phyloP scores from a whole-genome alignment of 2,888 invertebrate species.

The Morpho helenor region DNA sequence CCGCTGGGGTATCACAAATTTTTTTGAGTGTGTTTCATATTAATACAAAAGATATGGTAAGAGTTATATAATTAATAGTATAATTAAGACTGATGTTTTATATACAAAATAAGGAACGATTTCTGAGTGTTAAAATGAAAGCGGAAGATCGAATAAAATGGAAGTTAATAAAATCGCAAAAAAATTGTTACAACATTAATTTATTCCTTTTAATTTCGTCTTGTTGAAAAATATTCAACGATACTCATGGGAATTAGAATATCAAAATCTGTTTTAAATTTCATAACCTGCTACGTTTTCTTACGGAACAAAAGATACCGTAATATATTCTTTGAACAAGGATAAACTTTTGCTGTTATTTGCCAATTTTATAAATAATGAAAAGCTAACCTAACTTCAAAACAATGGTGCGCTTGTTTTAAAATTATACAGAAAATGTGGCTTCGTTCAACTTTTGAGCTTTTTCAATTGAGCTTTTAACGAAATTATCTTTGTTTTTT shows the following conservation, averaged over 20 bases:
- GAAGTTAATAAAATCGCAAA: no score
- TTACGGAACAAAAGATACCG: constrained; percentile 12
- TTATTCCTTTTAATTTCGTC: not conserved
- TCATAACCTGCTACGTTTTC: constrained; percentile 21
- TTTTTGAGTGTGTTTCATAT: no score
- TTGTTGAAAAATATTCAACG: constrained; percentile 4
- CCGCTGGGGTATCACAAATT: no score
- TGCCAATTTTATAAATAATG: constrained; percentile 12
- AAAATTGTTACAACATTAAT: not conserved
- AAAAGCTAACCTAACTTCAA: constrained; percentile 2
- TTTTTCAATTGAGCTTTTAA: no score
- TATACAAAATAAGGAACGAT: no score
- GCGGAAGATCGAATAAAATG: no score
- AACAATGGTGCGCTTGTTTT: constrained; percentile 2
- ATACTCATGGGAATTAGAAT: constrained; percentile 14
- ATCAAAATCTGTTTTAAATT: constrained; percentile 21
- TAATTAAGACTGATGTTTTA: no score
- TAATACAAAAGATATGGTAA: no score
- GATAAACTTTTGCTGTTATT: constrained; percentile 11
- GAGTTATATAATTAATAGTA: no score
- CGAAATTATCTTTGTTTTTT: no score
- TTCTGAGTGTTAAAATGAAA: no score
- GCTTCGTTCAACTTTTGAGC: no score
- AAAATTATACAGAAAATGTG: not conserved
- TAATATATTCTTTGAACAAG: constrained; percentile 13